Conservation (phyloP, 2,113 vertebrate species). For the Nesogale talazaci region DNA sequence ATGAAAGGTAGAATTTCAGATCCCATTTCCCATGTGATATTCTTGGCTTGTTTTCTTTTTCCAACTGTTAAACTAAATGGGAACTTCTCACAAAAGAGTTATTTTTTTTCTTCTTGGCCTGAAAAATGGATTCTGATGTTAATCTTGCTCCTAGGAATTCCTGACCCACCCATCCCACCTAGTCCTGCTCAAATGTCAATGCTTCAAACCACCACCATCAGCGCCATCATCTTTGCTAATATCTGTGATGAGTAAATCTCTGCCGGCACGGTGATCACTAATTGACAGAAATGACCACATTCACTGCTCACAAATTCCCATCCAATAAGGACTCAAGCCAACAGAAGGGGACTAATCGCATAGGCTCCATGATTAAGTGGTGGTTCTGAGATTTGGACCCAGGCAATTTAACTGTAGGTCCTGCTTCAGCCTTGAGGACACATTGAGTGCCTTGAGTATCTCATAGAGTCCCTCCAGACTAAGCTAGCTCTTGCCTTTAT, state of each 20-base stretch:
- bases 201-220: neutral
- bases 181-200: neutral
- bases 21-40: constrained; percentile 48
- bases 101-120: constrained; percentile 74
- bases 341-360: too few relatives aligned
- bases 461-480: neutral
- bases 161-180: neutral
- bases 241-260: neutral
- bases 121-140: constrained; percentile 68
- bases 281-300: neutral
- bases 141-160: constrained; percentile 49
- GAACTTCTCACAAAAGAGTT: constrained; percentile 66
- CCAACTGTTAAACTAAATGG: constrained; percentile 50
- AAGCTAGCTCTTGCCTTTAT: neutral
- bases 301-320: neutral
- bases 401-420: neutral
- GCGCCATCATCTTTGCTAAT: neutral
- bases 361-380: neutral
- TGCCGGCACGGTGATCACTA: neutral
- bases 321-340: neutral
- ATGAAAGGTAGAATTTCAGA: constrained; percentile 44
- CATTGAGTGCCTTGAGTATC: neutral
- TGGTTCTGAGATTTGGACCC: neutral
- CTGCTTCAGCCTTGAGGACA: neutral
- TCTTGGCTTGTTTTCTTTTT: constrained; percentile 59